Evolutionary conservation across 2,113 vertebrate species (phyloP).

Genomic region (Sinocyclocheilus anophthalmus): DNA sequence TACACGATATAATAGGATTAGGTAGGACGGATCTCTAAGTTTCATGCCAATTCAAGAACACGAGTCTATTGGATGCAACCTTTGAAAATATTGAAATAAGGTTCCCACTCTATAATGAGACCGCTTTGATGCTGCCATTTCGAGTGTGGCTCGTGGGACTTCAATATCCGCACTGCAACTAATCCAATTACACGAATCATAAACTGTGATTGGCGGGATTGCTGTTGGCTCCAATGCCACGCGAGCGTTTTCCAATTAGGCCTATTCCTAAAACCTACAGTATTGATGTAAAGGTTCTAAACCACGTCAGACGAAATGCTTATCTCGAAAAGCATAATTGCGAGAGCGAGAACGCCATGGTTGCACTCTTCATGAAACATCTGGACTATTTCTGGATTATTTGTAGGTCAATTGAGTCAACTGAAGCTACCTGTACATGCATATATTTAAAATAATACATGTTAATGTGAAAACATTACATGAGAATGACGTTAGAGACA

Average conservation of each 20-base stretch:
- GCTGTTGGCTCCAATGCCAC: constrained; percentile 43
- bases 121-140: constrained; percentile 47
- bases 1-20: neutral
- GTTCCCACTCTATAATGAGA: constrained; percentile 33
- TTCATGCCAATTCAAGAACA: constrained; percentile 30
- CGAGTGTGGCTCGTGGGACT: constrained; percentile 43
- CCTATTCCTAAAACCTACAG: constrained; percentile 38
- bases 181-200: constrained; percentile 56
- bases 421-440: neutral
- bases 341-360: neutral
- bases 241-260: constrained; percentile 43
- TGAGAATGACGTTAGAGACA: constrained; percentile 54
- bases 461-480: constrained; percentile 41
- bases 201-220: constrained; percentile 51
- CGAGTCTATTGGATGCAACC: constrained; percentile 37
- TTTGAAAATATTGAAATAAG: constrained; percentile 50
- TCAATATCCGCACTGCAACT: constrained; percentile 53
- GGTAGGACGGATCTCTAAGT: neutral
- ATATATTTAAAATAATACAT: neutral
- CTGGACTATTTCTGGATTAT: neutral
- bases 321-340: constrained; percentile 16
- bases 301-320: neutral
- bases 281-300: constrained; percentile 28
- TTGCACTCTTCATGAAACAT: neutral
- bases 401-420: constrained; percentile 3